Evolutionary conservation across 2,888 invertebrate species (phyloP), one percentile per base, ranked within the genome.

Genomic region (Acronicta leporina): DNA sequence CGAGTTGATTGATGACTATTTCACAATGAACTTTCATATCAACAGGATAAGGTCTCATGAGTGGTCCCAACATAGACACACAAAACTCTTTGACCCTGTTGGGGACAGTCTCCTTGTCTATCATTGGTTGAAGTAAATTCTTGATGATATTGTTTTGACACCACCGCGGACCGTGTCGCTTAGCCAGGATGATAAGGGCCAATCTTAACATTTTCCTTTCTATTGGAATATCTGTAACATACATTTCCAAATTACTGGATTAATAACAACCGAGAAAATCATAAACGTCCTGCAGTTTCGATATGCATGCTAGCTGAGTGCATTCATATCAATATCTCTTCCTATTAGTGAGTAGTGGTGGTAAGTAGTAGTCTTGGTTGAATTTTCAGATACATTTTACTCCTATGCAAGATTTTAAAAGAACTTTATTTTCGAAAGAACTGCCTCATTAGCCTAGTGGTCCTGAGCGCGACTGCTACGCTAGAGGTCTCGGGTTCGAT

Each of bases 21-120:
- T 92, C 92, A 72, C 87, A 87, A 56, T 93, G 86, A 13, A 92
- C 84, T 76, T 87, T 92, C 94, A 94, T 94, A 16, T 90, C 87
- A 6, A 68, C 67, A 3, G 94, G 92, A 64, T 88, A 95, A 0
- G 95, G 94, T 69, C 91, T 92, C 46, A 92, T 65, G 35, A 95
- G 64, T 0, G 92, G 87, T 5, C 94, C 94, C 55, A 94, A 72
- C 62, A 91, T 63, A 8, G 87, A 83, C 6, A 92, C 73, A 68
- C 91, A 91, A 75, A 92, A 94, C 55, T 75, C 72, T 71, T 85
- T 91, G 15, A 83, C 79, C 53, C 61, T 75, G 6, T 83, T 77
- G 0, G 84, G 62, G 9, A 78, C 63, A 14, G 74, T 72, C n/a
- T 83, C 68, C 16, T 85, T 83, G 14, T 87, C 87, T 54, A 95